Percentiles rank a stretch among this genome's conserved stretches.
phyloP scores from a whole-genome alignment of 2,113 vertebrate species.

The Cyanoramphus novaezelandiae region DNA sequence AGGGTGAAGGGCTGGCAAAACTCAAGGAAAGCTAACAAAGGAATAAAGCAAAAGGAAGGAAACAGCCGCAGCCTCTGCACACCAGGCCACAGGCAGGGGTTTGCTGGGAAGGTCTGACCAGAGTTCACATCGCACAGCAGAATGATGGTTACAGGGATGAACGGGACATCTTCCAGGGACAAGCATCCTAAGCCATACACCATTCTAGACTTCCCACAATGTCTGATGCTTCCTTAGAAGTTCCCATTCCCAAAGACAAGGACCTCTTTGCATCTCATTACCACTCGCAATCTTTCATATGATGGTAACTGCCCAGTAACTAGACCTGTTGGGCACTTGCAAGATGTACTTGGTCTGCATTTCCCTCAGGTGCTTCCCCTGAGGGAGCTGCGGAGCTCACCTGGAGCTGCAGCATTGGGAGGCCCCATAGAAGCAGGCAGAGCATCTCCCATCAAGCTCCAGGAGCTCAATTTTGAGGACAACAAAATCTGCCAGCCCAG shows the following conservation, averaged over 20 bases:
- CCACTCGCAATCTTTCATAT: background rate
- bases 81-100: background rate
- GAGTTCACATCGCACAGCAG: rapidly evolving
- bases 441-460: background rate
- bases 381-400: background rate
- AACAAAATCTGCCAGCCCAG: background rate
- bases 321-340: background rate
- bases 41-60: background rate
- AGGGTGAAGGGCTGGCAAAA: background rate
- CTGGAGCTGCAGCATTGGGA: background rate
- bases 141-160: background rate
- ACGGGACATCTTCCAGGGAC: background rate
- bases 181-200: background rate
- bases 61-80: background rate
- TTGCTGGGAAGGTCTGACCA: background rate
- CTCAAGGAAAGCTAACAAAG: background rate
- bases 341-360: background rate
- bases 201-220: background rate
- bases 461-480: background rate
- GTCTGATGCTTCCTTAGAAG: background rate
- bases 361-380: background rate
- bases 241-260: background rate
- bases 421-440: background rate
- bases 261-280: background rate
- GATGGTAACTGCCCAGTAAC: background rate